These are phyloP conservation scores for Erinaceus europaeus DNA, from an alignment of 2,113 vertebrate genomes.

Conservation along the genomic window DNA sequence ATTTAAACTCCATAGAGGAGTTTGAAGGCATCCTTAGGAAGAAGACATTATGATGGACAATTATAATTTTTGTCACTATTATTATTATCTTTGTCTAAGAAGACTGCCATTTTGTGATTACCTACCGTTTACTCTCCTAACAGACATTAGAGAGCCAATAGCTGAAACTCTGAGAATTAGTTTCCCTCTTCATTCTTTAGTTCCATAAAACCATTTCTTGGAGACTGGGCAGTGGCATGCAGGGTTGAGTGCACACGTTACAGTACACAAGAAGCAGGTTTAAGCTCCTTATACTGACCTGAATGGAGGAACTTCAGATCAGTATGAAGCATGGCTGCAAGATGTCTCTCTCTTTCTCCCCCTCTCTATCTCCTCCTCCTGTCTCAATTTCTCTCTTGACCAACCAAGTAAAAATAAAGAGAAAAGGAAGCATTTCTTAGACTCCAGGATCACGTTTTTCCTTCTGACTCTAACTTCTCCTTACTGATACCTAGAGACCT, in stretches of 20 bases:
- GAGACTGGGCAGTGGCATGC: not conserved
- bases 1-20: not conserved
- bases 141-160: not conserved
- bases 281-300: too few species aligned
- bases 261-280: too few species aligned
- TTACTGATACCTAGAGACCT: not conserved
- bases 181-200: not conserved
- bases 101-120: not conserved
- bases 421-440: not conserved
- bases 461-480: not conserved
- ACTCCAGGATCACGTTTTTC: not conserved
- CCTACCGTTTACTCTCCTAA: not conserved
- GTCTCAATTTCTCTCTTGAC: too few species aligned
- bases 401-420: too few species aligned
- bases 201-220: not conserved
- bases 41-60: not conserved
- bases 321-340: too few species aligned
- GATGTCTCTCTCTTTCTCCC: too few species aligned
- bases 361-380: too few species aligned
- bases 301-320: too few species aligned
- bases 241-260: not conserved
- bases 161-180: not conserved
- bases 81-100: not conserved
- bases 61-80: too few species aligned
- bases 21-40: not conserved